These are phyloP conservation scores for Altica lythri DNA, from an alignment of 2,888 invertebrate genomes.

Conservation along the genomic window DNA sequence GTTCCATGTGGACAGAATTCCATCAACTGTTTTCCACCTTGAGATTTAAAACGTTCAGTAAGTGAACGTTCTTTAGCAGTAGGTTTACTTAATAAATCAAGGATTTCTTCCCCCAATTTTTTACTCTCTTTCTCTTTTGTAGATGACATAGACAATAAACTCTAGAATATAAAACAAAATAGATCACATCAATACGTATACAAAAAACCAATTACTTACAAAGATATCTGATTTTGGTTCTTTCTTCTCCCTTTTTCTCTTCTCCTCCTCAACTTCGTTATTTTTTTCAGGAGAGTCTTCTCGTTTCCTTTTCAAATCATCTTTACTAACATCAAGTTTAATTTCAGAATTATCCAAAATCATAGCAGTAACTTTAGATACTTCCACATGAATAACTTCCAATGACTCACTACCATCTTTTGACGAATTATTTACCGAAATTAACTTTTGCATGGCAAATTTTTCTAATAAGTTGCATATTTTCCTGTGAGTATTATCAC, in stretches of 20 bases:
- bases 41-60: conserved; percentile 95
- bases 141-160: conserved; percentile 87
- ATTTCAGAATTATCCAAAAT: conserved; percentile 53
- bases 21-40: conserved; percentile 90
- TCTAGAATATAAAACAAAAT: conserved; percentile 61
- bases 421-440: conserved; percentile 61
- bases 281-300: conserved; percentile 53
- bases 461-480: conserved; percentile 77
- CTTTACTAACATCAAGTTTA: conserved; percentile 48
- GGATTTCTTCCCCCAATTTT: conserved; percentile 93
- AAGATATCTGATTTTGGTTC: conserved; percentile 68
- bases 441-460: conserved; percentile 75
- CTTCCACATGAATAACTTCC: conserved; percentile 63
- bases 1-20: conserved; percentile 98
- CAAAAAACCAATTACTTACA: conserved; percentile 56
- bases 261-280: conserved; percentile 61
- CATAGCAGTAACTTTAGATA: conserved; percentile 63
- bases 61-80: conserved; percentile 94
- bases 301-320: conserved; percentile 58
- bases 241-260: conserved; percentile 62
- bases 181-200: background rate
- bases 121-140: conserved; percentile 95
- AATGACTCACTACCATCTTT: conserved; percentile 59
- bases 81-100: conserved; percentile 90
- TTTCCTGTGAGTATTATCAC: conserved; percentile 52